These are phyloP conservation scores for Parnassius orleans DNA, from an alignment of 2,888 invertebrate genomes.

Conservation along the genomic window DNA sequence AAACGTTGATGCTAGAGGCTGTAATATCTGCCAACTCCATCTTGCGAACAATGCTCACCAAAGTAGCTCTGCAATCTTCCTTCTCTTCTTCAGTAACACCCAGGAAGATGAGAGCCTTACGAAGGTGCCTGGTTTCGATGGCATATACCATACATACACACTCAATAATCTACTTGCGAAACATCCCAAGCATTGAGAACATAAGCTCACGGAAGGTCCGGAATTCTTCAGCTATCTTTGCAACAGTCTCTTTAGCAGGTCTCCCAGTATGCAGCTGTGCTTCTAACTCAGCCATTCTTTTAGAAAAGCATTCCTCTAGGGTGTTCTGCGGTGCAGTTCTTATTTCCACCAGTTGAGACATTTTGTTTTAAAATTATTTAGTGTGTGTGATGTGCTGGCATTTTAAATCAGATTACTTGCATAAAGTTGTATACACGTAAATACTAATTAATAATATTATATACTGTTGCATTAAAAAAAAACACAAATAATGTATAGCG, in stretches of 20 bases:
- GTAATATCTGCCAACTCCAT: background rate
- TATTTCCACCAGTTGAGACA: background rate
- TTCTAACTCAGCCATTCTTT: too few species aligned
- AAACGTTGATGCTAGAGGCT: background rate
- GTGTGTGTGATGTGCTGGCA: too few species aligned
- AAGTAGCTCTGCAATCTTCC: background rate
- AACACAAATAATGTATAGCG: too few species aligned
- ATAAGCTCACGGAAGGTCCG: background rate
- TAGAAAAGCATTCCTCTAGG: background rate
- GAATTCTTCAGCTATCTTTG: slow-evolving; percentile 1
- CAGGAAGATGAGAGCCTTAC: background rate
- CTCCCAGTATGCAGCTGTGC: too few species aligned
- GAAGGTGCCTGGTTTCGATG: background rate
- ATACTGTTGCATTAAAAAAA: too few species aligned
- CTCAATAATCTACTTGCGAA: background rate
- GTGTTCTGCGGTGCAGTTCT: background rate
- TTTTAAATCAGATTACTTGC: too few species aligned
- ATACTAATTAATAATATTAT: too few species aligned
- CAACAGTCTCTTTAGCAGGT: background rate
- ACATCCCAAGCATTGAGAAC: background rate
- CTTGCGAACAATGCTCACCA: background rate
- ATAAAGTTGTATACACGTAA: too few species aligned
- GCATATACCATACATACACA: background rate
- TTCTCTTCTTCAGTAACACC: background rate
- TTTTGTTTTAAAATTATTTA: too few species aligned